A percentile compares a stretch with the other conserved stretches of the same genome.
Conservation (phyloP, 2,888 invertebrate species). For the Strigamia transsilvanica region DNA sequence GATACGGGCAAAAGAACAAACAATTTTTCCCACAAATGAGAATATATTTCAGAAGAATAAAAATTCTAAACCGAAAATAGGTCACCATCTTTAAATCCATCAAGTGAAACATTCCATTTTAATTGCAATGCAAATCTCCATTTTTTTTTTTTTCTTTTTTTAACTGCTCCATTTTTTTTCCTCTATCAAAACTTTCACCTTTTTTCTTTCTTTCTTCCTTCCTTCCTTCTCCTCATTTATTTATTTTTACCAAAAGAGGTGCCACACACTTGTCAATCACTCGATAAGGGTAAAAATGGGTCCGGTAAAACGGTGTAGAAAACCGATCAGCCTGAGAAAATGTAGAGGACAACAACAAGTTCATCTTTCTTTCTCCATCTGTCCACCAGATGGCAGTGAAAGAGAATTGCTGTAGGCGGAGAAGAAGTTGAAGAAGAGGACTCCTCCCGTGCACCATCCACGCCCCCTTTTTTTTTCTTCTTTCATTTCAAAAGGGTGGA, state of each 20-base stretch:
- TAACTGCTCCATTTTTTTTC: too few species aligned
- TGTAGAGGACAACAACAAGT: slow-evolving; percentile 7
- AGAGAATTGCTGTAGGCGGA: slow-evolving; percentile 7
- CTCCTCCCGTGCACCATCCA: slow-evolving; percentile 14
- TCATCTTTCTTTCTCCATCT: slow-evolving; percentile 38
- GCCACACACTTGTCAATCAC: background rate
- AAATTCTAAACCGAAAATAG: background rate
- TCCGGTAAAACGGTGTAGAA: background rate
- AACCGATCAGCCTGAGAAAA: slow-evolving; percentile 35
- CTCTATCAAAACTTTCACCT: background rate
- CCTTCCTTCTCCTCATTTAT: background rate
- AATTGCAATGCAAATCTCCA: background rate
- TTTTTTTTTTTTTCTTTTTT: background rate
- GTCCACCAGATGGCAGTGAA: slow-evolving; percentile 38
- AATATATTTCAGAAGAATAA: background rate
- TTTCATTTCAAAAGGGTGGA: slow-evolving; percentile 15
- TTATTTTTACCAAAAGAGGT: background rate
- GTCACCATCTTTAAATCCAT: slow-evolving; percentile 20
- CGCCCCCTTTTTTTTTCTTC: slow-evolving; percentile 6
- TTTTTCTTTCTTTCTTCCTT: background rate
- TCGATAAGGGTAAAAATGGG: background rate
- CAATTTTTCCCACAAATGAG: slow-evolving; percentile 5
- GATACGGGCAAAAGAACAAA: background rate
- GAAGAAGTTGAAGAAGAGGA: slow-evolving; percentile 5
- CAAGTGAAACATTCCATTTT: slow-evolving; percentile 2